These are phyloP conservation scores for Myoxocephalus aenaeus DNA, from an alignment of 2,797 vertebrate genomes.

Conservation along the genomic window DNA sequence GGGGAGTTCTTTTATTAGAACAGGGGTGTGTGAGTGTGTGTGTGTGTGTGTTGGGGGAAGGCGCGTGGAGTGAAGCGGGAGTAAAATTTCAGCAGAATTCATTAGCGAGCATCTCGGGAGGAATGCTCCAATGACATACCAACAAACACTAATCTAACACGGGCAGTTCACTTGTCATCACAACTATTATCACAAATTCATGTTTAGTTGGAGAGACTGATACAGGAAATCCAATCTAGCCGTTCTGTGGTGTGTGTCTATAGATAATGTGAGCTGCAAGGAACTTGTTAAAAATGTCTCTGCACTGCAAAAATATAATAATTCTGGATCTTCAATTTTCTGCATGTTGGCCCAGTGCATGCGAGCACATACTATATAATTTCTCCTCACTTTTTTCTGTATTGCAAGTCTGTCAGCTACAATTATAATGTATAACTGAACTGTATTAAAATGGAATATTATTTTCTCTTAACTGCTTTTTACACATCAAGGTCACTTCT, in stretches of 20 bases:
- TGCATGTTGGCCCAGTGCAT: neutral
- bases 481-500: conserved; percentile 13
- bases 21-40: conserved; percentile 25
- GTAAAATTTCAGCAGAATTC: conserved; percentile 63
- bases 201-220: conserved; percentile 63
- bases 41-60: conserved; percentile 32
- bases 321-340: conserved; percentile 9
- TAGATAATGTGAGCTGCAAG: conserved; percentile 34
- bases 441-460: conserved; percentile 16
- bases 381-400: neutral
- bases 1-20: conserved; percentile 70
- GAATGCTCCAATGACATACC: conserved; percentile 67
- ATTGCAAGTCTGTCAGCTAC: conserved; percentile 13
- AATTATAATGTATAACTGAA: conserved; percentile 21
- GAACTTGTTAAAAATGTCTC: conserved; percentile 39
- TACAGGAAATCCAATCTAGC: conserved; percentile 64
- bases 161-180: conserved; percentile 61
- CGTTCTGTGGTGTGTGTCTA: conserved; percentile 31
- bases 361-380: conserved; percentile 23
- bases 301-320: conserved; percentile 19
- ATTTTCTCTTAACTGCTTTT: conserved; percentile 6
- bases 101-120: conserved; percentile 65
- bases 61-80: conserved; percentile 31
- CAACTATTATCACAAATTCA: conserved; percentile 68
- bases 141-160: conserved; percentile 62